A percentile compares a stretch with the other conserved stretches of the same genome.
phyloP scores from a whole-genome alignment of 2,797 vertebrate genomes.

The Argya squamiceps region DNA sequence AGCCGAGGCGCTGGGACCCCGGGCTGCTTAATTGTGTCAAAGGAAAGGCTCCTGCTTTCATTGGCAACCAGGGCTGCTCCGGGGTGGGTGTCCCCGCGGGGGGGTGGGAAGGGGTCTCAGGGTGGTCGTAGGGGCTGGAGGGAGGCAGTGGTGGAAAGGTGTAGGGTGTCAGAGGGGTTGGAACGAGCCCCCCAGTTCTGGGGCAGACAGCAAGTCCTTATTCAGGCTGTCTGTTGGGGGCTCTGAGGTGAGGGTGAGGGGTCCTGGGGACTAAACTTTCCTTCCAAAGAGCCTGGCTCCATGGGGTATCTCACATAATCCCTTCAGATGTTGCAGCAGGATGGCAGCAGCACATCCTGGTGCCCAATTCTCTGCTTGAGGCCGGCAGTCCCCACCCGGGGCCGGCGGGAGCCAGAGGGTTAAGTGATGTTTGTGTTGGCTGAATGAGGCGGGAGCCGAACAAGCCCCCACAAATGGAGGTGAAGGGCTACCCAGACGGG shows the following conservation, averaged over 20 bases:
- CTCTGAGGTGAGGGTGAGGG: neutral
- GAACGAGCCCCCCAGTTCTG: fast-evolving
- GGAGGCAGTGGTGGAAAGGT: fast-evolving
- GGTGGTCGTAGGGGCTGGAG: neutral
- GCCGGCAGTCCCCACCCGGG: neutral
- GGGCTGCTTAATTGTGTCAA: constrained; percentile 80
- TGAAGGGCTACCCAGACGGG: constrained; percentile 64
- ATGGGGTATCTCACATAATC: no score
- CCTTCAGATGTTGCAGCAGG: neutral
- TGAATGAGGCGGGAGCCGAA: constrained; percentile 52
- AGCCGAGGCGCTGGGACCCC: constrained; percentile 78
- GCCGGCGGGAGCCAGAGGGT: constrained; percentile 45
- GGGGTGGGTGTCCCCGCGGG: neutral
- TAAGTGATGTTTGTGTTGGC: constrained; percentile 67
- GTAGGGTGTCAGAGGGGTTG: neutral
- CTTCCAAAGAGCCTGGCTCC: neutral
- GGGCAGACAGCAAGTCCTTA: neutral
- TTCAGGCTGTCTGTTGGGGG: neutral
- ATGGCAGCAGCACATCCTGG: fast-evolving
- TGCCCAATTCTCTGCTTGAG: neutral
- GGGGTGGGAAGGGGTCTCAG: neutral
- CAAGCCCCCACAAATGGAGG: constrained; percentile 59
- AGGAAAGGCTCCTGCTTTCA: constrained; percentile 65
- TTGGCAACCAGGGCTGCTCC: neutral
- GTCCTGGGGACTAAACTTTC: neutral